A percentile compares a stretch with the other conserved stretches of the same genome.
Conservation (phyloP, 2,888 invertebrate species). For the Drosophila nr. medialis region DNA sequence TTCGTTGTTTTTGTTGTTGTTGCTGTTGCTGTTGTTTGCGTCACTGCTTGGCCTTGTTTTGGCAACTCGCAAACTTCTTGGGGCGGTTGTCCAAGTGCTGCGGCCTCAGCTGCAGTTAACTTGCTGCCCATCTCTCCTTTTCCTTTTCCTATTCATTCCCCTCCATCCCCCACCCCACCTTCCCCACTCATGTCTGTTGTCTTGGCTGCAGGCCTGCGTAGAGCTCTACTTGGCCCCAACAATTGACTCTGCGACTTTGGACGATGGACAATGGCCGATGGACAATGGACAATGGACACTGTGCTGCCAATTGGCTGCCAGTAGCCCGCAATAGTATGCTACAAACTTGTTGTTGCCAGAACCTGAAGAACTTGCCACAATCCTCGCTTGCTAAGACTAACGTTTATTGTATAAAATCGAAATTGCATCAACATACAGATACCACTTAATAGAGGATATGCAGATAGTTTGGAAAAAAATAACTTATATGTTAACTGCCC, state of each 20-base stretch:
- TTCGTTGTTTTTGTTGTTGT: constrained; percentile 27
- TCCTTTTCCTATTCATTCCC: not conserved
- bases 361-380: constrained; percentile 22
- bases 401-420: not conserved
- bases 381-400: constrained; percentile 9
- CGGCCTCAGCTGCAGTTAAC: constrained; percentile 76
- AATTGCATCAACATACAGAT: not conserved
- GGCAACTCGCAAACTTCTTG: constrained; percentile 62
- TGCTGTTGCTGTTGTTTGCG: constrained; percentile 36
- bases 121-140: constrained; percentile 38
- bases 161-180: not conserved
- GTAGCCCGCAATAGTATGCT: constrained; percentile 67
- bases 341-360: constrained; percentile 55
- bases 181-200: constrained; percentile 24
- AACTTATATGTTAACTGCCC: not conserved
- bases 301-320: constrained; percentile 54
- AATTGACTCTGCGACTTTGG: constrained; percentile 36
- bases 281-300: constrained; percentile 25
- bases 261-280: constrained; percentile 13
- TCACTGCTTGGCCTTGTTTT: constrained; percentile 71
- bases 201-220: constrained; percentile 50
- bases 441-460: not conserved
- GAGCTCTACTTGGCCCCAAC: constrained; percentile 34
- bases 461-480: not conserved
- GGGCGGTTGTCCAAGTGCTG: constrained; percentile 25